Conservation (phyloP, 2,888 invertebrate species). For the Leptopilina myrica region DNA sequence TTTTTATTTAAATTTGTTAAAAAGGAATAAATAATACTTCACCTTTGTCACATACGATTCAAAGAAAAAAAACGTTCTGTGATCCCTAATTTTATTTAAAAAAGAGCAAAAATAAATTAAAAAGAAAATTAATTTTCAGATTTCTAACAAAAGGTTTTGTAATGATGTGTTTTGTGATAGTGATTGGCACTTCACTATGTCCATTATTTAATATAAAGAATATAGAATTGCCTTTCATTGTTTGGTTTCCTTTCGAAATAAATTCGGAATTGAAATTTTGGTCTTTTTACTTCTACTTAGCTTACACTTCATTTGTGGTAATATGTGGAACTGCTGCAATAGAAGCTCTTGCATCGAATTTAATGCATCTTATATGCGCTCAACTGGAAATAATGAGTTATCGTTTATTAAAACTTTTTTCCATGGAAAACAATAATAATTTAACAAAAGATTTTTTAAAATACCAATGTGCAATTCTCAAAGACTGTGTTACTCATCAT, state of each 20-base stretch:
- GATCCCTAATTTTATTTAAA: too few relatives aligned
- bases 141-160: neutral
- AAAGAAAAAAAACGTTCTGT: too few relatives aligned
- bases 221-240: neutral
- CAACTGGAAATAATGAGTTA: neutral
- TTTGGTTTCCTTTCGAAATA: neutral
- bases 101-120: too few relatives aligned
- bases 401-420: neutral
- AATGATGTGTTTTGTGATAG: neutral
- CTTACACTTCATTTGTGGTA: neutral
- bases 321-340: neutral
- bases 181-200: neutral
- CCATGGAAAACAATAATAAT: neutral
- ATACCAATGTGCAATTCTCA: neutral
- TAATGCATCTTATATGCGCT: conserved; percentile 7
- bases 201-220: neutral
- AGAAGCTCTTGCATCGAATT: neutral
- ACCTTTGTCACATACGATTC: too few relatives aligned
- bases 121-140: neutral
- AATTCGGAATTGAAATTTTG: neutral
- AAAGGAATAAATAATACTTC: too few relatives aligned
- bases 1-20: too few relatives aligned
- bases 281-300: neutral
- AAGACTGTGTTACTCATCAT: neutral
- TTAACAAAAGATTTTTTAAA: neutral